Evolutionary conservation across 2,797 vertebrate species (phyloP).

Genomic region (Denticeps clupeoides): DNA sequence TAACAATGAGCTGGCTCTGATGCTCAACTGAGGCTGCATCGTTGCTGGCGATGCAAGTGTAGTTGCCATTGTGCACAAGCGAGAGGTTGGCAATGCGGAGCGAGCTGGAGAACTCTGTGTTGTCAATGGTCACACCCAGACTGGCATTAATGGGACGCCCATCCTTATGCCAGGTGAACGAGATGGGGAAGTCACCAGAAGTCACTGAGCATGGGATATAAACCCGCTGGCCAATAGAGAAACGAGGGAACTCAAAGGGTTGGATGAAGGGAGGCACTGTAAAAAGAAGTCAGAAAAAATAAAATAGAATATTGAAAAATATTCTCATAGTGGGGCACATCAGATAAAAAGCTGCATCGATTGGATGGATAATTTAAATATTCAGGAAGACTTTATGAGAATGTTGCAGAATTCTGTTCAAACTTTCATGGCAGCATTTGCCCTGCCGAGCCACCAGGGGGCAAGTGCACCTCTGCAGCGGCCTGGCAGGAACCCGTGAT

Average conservation of each 20-base stretch:
- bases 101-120: slow-evolving; percentile 97
- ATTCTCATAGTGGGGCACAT: no score
- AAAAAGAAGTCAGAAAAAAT: no score
- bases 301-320: no score
- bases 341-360: no score
- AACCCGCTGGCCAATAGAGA: slow-evolving; percentile 92
- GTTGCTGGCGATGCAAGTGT: slow-evolving; percentile 91
- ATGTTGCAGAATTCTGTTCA: no score
- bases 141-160: slow-evolving; percentile 84
- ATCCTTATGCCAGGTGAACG: slow-evolving; percentile 97
- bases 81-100: slow-evolving; percentile 93
- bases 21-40: slow-evolving; percentile 88
- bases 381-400: no score
- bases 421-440: no score
- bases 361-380: no score
- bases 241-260: slow-evolving; percentile 90
- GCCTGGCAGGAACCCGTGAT: no score
- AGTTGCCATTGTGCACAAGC: slow-evolving; percentile 91
- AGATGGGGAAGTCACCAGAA: slow-evolving; percentile 95
- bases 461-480: no score
- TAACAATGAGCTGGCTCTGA: slow-evolving; percentile 89
- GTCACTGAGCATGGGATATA: slow-evolving; percentile 96
- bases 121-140: slow-evolving; percentile 92
- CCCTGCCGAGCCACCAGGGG: no score
- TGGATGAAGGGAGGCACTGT: slow-evolving; percentile 94